phyloP scores from a whole-genome alignment of 2,888 invertebrate species.

The Nesidiocoris tenuis region DNA sequence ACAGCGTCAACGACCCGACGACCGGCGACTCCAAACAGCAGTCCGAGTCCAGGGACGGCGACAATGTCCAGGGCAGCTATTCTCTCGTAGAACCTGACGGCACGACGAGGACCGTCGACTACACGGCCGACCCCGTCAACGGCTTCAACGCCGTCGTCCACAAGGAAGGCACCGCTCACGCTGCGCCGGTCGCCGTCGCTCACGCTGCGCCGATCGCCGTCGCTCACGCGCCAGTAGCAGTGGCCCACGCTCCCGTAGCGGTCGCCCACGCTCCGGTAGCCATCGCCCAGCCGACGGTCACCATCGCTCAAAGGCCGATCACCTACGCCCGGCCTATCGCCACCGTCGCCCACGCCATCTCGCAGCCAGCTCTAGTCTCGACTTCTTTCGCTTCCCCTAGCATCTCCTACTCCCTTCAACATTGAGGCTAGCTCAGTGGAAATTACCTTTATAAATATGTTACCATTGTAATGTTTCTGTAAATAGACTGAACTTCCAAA shows the following conservation, averaged over 20 bases:
- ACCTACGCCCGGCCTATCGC: constrained; percentile 28
- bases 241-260: constrained; percentile 27
- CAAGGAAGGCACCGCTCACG: constrained; percentile 43
- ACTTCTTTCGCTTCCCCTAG: constrained; percentile 44
- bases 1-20: constrained; percentile 56
- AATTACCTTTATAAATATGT: too few species aligned
- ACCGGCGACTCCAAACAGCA: constrained; percentile 57
- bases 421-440: constrained; percentile 29
- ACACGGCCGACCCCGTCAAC: constrained; percentile 51
- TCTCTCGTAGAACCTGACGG: constrained; percentile 46
- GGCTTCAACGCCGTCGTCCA: constrained; percentile 52
- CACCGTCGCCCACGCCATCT: constrained; percentile 24
- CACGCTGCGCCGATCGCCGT: constrained; percentile 38
- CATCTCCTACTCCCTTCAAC: constrained; percentile 32
- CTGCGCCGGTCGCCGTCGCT: constrained; percentile 25
- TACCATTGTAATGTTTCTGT: neutral
- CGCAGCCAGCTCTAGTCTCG: constrained; percentile 41
- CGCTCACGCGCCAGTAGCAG: constrained; percentile 41
- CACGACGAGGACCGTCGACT: constrained; percentile 50
- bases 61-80: constrained; percentile 55
- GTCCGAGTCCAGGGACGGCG: constrained; percentile 57
- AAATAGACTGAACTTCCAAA: neutral
- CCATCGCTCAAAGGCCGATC: constrained; percentile 30
- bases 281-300: constrained; percentile 16
- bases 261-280: constrained; percentile 39